A percentile compares a stretch with the other conserved stretches of the same genome.
These are phyloP conservation scores for Phrynocephalus versicolor DNA, from an alignment of 2,113 vertebrate species.

Conservation along the genomic window DNA sequence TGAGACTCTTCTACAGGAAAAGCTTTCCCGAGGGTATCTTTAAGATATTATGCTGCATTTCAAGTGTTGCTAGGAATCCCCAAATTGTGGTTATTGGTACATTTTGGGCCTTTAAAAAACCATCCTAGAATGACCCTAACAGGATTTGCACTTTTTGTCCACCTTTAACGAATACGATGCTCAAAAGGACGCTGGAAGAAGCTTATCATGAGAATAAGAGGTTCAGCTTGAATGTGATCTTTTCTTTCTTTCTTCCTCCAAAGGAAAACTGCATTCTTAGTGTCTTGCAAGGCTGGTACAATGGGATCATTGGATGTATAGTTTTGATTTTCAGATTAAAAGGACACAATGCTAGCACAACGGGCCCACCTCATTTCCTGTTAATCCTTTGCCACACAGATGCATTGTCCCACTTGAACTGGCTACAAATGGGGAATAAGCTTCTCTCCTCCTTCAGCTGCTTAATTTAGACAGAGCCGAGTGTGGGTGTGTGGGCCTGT, in stretches of 20 bases:
- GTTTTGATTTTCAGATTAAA: conserved; percentile 58
- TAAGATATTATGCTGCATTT: neutral
- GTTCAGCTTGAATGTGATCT: conserved; percentile 8
- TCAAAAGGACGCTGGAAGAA: conserved; percentile 10
- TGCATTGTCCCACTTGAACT: conserved; percentile 61
- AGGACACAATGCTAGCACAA: conserved; percentile 47
- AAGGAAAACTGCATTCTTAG: conserved; percentile 23
- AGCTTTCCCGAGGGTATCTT: neutral
- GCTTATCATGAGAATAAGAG: neutral
- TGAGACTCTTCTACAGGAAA: neutral
- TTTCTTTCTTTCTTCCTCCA: neutral
- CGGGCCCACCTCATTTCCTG: conserved; percentile 30
- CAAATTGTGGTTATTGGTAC: neutral
- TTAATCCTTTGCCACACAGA: conserved; percentile 65
- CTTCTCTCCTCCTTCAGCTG: conserved; percentile 55
- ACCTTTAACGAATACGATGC: neutral
- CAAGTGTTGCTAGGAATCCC: neutral
- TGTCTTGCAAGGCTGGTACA: neutral
- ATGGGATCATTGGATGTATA: conserved; percentile 41
- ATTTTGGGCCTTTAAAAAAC: neutral
- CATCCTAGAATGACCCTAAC: neutral
- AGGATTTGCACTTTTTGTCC: neutral
- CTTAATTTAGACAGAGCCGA: conserved; percentile 55
- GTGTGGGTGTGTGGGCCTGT: neutral
- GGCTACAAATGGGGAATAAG: conserved; percentile 58